Percentiles rank a stretch among this genome's conserved stretches.
phyloP scores from a whole-genome alignment of 2,888 invertebrate genomes.

The Tubulanus polymorphus region DNA sequence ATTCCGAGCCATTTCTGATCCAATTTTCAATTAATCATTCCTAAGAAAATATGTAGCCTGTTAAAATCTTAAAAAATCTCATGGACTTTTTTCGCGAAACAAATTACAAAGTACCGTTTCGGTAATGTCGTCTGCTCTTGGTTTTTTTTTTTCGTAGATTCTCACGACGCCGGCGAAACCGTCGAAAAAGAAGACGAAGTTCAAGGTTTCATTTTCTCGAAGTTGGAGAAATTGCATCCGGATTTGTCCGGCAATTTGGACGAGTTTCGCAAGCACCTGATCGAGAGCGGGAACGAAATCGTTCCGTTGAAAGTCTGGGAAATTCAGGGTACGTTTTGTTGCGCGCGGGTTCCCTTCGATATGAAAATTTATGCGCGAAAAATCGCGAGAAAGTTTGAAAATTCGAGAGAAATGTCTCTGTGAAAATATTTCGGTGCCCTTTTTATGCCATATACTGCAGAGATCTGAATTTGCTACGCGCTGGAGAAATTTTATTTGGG shows the following conservation, averaged over 20 bases:
- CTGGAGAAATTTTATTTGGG: no score
- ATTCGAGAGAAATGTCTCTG: no score
- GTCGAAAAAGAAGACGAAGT: slow-evolving; percentile 67
- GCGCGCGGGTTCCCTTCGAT: not conserved
- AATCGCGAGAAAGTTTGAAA: not conserved
- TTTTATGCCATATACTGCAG: no score
- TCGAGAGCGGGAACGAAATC: slow-evolving; percentile 85
- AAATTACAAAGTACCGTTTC: no score
- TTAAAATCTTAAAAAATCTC: no score
- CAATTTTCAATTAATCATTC: no score
- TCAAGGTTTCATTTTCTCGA: slow-evolving; percentile 86
- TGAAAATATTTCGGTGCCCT: no score
- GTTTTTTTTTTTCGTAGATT: slow-evolving; percentile 17
- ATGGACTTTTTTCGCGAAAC: no score
- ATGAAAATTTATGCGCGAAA: not conserved
- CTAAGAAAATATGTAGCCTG: no score
- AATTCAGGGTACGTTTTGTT: slow-evolving; percentile 56
- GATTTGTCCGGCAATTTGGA: slow-evolving; percentile 71
- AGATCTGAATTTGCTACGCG: no score
- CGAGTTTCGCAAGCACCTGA: slow-evolving; percentile 73
- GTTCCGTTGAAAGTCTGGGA: slow-evolving; percentile 85
- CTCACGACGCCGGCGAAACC: slow-evolving; percentile 41
- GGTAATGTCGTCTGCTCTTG: no score
- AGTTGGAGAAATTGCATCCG: slow-evolving; percentile 69
- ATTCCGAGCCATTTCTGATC: no score